phyloP scores from a whole-genome alignment of 2,888 invertebrate species.

The Parascotia fuliginaria region DNA sequence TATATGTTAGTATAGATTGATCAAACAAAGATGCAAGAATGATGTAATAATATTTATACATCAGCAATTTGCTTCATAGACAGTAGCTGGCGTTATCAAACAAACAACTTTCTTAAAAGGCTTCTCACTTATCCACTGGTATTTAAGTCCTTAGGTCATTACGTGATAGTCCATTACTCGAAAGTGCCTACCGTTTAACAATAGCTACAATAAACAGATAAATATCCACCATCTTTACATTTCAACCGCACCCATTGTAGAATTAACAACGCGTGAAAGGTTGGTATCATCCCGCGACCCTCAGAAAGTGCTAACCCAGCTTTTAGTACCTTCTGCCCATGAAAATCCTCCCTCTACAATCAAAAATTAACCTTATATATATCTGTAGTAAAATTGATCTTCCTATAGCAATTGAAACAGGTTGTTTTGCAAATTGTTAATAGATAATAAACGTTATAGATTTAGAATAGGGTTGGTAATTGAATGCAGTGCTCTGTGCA shows the following conservation, averaged over 20 bases:
- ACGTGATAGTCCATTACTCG: conserved; percentile 2
- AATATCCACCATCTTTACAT: conserved; percentile 18
- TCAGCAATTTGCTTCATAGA: not conserved
- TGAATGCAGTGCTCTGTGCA: conserved; percentile 40
- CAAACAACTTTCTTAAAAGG: conserved; percentile 1
- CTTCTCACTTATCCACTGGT: conserved; percentile 2
- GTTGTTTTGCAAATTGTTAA: conserved; percentile 20
- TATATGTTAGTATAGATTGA: too few relatives aligned
- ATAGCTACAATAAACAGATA: conserved; percentile 24
- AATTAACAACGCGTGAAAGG: conserved; percentile 80
- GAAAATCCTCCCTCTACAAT: conserved; percentile 26
- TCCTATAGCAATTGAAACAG: conserved; percentile 8
- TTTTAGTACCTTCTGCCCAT: conserved; percentile 35
- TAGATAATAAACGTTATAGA: conserved; percentile 53
- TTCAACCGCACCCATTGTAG: conserved; percentile 65
- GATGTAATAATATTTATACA: not conserved
- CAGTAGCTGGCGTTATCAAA: not conserved
- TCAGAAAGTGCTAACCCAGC: conserved; percentile 63
- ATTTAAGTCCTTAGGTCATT: conserved; percentile 8
- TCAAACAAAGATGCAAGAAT: too few relatives aligned
- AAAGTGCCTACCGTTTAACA: conserved; percentile 17
- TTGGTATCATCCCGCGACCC: conserved; percentile 84
- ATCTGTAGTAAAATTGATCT: conserved; percentile 13
- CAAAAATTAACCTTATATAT: conserved; percentile 14
- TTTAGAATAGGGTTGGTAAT: conserved; percentile 43